Conservation (phyloP, 2,888 invertebrate genomes). For the Nematopogon swammerdamellus region DNA sequence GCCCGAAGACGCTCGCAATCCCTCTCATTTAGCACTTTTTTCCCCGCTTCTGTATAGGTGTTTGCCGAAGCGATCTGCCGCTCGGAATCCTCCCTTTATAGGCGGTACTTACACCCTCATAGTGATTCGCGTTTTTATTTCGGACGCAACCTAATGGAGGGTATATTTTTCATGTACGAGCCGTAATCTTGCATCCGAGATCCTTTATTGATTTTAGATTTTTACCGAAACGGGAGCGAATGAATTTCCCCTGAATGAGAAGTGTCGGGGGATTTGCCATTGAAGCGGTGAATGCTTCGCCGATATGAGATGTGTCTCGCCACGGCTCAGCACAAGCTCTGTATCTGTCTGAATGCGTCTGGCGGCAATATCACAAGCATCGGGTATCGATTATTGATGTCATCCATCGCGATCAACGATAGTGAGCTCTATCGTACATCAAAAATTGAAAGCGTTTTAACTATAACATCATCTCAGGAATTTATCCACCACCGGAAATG, state of each 20-base stretch:
- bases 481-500: too few relatives aligned
- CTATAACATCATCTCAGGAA: too few relatives aligned
- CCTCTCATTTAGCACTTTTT: constrained; percentile 55
- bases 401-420: too few relatives aligned
- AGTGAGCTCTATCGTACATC: too few relatives aligned
- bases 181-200: constrained; percentile 55
- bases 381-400: too few relatives aligned
- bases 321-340: too few relatives aligned
- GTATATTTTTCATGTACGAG: constrained; percentile 52
- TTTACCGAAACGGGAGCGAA: constrained; percentile 53
- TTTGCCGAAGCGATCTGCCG: constrained; percentile 52
- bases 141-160: constrained; percentile 46
- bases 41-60: constrained; percentile 46
- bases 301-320: too few relatives aligned
- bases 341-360: not conserved
- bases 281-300: not conserved
- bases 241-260: constrained; percentile 51
- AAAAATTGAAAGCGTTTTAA: too few relatives aligned
- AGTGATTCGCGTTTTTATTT: constrained; percentile 57
- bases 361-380: not conserved
- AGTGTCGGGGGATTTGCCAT: constrained; percentile 9
- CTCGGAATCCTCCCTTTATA: constrained; percentile 48
- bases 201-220: constrained; percentile 59
- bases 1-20: constrained; percentile 26
- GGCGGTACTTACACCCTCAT: constrained; percentile 50